phyloP scores from a whole-genome alignment of 2,113 vertebrate species.

The Argyrosomus japonicus region DNA sequence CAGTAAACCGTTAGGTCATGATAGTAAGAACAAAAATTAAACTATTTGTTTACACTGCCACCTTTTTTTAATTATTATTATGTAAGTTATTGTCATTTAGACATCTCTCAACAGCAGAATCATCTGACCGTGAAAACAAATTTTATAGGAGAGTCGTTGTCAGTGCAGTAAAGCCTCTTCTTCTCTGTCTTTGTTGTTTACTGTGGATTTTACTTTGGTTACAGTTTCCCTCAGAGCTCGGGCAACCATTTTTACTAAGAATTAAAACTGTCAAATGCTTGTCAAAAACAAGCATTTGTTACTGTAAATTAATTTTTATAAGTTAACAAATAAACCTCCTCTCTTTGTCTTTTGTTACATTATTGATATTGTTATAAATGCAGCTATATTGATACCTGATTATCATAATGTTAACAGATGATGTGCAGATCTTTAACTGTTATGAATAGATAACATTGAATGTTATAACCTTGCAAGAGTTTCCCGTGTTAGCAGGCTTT shows the following conservation, averaged over 20 bases:
- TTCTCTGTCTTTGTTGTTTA: conserved; percentile 34
- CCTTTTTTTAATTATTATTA: not conserved
- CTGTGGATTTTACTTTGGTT: conserved; percentile 48
- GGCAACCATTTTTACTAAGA: conserved; percentile 60
- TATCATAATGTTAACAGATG: conserved; percentile 67
- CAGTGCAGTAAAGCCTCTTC: conserved; percentile 36
- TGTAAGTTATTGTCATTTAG: conserved; percentile 29
- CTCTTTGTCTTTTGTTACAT: conserved; percentile 73
- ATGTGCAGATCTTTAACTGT: conserved; percentile 71
- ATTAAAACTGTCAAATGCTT: conserved; percentile 68
- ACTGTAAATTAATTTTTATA: conserved; percentile 83
- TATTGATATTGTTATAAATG: conserved; percentile 78
- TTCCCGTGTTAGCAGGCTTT: conserved; percentile 68
- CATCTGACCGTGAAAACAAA: conserved; percentile 8
- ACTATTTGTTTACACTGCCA: conserved; percentile 27
- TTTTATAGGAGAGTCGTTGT: conserved; percentile 13
- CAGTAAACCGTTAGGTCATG: not conserved
- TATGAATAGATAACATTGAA: conserved; percentile 71
- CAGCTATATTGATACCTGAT: conserved; percentile 73
- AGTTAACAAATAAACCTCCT: conserved; percentile 80
- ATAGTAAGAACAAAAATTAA: not conserved
- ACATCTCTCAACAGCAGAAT: not conserved
- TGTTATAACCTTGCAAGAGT: conserved; percentile 71
- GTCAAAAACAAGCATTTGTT: conserved; percentile 74
- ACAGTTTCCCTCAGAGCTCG: conserved; percentile 27